A percentile compares a stretch with the other conserved stretches of the same genome.
phyloP scores from a whole-genome alignment of 2,113 vertebrate genomes.

The Mungos mungo region DNA sequence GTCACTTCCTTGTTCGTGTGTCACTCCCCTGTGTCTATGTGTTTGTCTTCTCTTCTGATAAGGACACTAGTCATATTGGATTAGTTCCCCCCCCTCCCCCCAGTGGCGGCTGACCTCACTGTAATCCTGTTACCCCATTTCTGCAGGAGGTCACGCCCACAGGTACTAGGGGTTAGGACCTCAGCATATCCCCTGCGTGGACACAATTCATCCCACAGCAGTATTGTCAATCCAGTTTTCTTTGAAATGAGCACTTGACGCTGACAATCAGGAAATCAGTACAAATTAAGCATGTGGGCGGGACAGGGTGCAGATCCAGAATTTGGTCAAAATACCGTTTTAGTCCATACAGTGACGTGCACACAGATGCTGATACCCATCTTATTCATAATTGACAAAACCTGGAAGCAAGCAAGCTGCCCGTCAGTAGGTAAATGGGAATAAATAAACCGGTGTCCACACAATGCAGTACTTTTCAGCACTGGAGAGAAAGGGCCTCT shows the following conservation, averaged over 20 bases:
- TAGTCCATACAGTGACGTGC: neutral
- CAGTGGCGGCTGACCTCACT: neutral
- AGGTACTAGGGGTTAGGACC: neutral
- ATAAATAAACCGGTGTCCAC: neutral
- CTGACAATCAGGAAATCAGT: neutral
- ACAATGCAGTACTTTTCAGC: neutral
- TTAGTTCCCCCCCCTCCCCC: neutral
- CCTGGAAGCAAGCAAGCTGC: neutral
- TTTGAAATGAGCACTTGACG: neutral
- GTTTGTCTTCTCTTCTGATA: neutral
- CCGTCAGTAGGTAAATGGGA: neutral
- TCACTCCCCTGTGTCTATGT: neutral
- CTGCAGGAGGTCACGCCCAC: neutral
- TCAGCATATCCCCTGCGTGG: neutral
- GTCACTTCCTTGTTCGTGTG: neutral
- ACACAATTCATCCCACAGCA: neutral
- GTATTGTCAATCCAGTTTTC: neutral
- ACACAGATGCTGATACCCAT: neutral
- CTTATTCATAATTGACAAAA: neutral
- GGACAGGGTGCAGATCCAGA: neutral
- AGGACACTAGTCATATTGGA: neutral
- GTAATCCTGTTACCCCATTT: neutral
- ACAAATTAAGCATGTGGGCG: neutral
- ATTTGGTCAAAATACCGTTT: neutral
- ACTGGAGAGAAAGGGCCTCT: neutral